Percentiles rank a stretch among this genome's conserved stretches.
phyloP scores from a whole-genome alignment of 1,140 invertebrate genomes.

The Lepidurus arcticus region DNA sequence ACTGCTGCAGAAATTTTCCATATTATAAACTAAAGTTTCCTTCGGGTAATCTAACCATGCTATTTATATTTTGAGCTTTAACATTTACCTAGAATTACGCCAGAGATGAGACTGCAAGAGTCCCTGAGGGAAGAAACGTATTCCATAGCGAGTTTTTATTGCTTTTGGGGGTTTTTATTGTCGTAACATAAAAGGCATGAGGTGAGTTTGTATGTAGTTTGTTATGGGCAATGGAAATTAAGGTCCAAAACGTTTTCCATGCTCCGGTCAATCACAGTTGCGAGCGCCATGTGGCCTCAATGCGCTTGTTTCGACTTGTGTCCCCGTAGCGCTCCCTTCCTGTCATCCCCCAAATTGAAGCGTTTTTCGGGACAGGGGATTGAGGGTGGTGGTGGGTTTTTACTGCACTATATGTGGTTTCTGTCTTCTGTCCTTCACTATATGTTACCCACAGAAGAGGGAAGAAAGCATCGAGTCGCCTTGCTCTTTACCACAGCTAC shows the following conservation, averaged over 20 bases:
- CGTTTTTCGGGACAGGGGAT: slow-evolving; percentile 9
- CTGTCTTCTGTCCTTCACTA: neutral
- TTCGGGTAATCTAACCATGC: too few species aligned
- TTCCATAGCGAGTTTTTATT: neutral
- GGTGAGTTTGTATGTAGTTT: slow-evolving; percentile 4
- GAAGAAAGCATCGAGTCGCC: neutral
- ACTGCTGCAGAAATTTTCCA: too few species aligned
- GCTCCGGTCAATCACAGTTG: slow-evolving; percentile 16
- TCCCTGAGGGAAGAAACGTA: neutral
- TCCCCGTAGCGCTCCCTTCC: neutral
- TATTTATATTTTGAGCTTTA: too few species aligned
- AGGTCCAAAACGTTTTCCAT: slow-evolving; percentile 21
- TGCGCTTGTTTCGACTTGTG: neutral
- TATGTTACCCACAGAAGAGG: neutral
- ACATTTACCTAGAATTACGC: too few species aligned
- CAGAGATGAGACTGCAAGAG: neutral
- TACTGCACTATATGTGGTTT: neutral
- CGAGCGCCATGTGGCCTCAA: slow-evolving; percentile 15
- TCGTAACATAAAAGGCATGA: slow-evolving; percentile 16
- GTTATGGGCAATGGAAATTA: slow-evolving; percentile 22
- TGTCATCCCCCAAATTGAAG: slow-evolving; percentile 18
- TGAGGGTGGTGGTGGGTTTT: neutral
- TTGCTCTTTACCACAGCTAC: neutral
- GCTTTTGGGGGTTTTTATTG: slow-evolving; percentile 21
- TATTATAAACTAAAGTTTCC: too few species aligned